These are phyloP conservation scores for Bucco capensis DNA, from an alignment of 2,113 vertebrate species.

Conservation along the genomic window DNA sequence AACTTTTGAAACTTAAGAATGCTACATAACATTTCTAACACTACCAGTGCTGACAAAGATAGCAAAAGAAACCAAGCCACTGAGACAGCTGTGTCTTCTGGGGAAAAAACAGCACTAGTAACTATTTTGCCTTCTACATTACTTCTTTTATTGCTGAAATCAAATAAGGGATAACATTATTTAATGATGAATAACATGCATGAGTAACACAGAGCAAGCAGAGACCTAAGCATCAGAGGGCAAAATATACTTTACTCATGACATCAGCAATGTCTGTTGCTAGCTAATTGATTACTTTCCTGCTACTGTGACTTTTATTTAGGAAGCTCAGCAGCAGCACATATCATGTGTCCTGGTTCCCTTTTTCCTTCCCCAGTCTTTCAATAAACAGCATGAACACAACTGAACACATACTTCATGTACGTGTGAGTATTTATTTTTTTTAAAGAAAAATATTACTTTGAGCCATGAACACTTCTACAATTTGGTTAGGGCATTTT, in stretches of 20 bases:
- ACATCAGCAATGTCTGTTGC: slow-evolving; percentile 13
- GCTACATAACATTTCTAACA: not conserved
- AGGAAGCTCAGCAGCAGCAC: not conserved
- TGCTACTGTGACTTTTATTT: not conserved
- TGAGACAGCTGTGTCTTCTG: not conserved
- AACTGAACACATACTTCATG: not conserved
- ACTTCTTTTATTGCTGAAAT: not conserved
- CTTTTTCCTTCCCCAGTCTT: not conserved
- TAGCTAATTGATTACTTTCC: not conserved
- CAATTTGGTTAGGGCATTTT: not conserved
- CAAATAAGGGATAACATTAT: not conserved
- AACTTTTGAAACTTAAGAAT: not conserved
- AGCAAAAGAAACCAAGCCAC: not conserved
- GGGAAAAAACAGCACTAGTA: not conserved
- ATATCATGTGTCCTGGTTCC: not conserved
- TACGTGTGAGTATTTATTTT: not conserved
- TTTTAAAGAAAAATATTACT: not conserved
- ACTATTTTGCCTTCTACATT: not conserved
- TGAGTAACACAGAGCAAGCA: not conserved
- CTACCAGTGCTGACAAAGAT: accelerated
- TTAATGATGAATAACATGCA: not conserved
- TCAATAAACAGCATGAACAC: not conserved
- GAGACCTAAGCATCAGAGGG: not conserved
- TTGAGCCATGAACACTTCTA: not conserved
- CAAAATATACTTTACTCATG: slow-evolving; percentile 1